Evolutionary conservation across 2,888 invertebrate species (phyloP).

Genomic region (Cacoxenus indagator): DNA sequence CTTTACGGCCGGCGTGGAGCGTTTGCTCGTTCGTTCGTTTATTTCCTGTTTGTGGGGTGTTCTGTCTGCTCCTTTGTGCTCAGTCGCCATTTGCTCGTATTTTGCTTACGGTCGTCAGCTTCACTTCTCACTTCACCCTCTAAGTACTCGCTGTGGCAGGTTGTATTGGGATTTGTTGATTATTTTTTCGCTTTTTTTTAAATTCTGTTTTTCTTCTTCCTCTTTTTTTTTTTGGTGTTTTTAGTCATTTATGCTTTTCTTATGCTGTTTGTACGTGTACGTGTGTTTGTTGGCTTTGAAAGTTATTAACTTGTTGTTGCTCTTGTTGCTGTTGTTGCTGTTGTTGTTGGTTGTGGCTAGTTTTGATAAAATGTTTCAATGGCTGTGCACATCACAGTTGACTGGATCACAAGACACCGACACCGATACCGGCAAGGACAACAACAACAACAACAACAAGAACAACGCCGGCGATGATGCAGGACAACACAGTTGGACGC

Average conservation of each 20-base stretch:
- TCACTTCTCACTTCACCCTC: background rate
- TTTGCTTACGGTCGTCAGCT: conserved; percentile 50
- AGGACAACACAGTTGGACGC: no score
- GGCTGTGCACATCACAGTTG: conserved; percentile 60
- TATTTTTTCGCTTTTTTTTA: background rate
- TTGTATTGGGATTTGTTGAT: background rate
- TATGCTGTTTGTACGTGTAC: no score
- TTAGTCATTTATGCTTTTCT: no score
- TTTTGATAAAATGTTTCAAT: conserved; percentile 62
- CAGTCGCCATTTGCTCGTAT: conserved; percentile 49
- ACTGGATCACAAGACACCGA: conserved; percentile 47
- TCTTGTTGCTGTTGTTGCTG: conserved; percentile 21
- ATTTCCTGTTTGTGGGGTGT: conserved; percentile 10
- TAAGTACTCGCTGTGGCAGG: background rate
- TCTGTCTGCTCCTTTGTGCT: conserved; percentile 24
- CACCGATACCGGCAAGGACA: background rate
- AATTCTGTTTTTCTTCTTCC: background rate
- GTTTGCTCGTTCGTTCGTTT: background rate
- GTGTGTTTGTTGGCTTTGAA: no score
- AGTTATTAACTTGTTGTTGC: background rate
- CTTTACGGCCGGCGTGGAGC: no score
- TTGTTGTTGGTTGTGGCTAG: conserved; percentile 51
- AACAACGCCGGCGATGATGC: background rate
- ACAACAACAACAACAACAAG: background rate
- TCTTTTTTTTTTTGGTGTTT: no score